These are phyloP conservation scores for Chelonus formosanus DNA, from an alignment of 2,888 invertebrate genomes.

Conservation along the genomic window DNA sequence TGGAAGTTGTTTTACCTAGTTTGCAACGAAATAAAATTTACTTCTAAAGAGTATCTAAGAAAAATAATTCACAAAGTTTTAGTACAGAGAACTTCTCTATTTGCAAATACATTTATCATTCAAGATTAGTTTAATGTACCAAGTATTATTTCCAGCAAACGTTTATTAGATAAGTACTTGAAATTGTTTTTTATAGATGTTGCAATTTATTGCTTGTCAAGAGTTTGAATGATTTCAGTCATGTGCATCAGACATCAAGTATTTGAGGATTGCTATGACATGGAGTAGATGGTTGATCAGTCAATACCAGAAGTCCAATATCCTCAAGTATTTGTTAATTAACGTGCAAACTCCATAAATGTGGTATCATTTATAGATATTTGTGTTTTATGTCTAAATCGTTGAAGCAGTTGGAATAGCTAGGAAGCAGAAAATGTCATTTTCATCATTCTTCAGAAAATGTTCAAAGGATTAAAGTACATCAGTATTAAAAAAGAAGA, in stretches of 20 bases:
- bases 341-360: too few species aligned
- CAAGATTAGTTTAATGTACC: too few species aligned
- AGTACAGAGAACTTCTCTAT: not conserved
- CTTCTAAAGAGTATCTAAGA: not conserved
- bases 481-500: too few species aligned
- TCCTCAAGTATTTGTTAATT: too few species aligned
- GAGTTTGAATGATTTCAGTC: not conserved
- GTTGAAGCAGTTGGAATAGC: too few species aligned
- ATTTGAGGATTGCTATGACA: not conserved
- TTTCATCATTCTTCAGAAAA: too few species aligned
- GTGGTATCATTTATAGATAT: too few species aligned
- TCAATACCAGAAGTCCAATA: not conserved
- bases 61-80: not conserved
- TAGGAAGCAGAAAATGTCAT: too few species aligned
- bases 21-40: not conserved
- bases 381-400: too few species aligned
- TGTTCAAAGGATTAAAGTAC: too few species aligned
- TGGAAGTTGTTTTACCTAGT: constrained; percentile 1
- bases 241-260: constrained; percentile 14
- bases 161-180: not conserved
- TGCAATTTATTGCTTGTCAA: not conserved
- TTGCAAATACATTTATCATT: not conserved
- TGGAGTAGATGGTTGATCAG: not conserved
- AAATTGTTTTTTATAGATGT: not conserved
- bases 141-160: not conserved